Base-by-base conservation (phyloP, 2,113 vertebrate species). In the Albula goreensis region DNA sequence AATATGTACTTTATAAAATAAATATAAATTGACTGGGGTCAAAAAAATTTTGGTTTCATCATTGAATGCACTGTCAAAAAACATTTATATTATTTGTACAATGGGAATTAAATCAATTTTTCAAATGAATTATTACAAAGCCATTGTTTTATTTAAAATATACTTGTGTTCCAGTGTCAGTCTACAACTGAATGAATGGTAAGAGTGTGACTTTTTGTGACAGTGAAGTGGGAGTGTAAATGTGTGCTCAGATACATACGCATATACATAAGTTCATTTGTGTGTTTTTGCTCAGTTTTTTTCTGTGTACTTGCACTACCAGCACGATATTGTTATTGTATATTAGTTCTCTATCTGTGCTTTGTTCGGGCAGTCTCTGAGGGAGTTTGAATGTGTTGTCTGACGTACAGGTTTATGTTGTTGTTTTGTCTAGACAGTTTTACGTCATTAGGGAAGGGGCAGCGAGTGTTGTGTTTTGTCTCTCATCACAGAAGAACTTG, bases 401-500 rank as follows among this genome's bases (percentile, higher is more conserved):
- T 85, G 52, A 41, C 5, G 53, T 56, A 10, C 13, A 25, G 41
- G 31, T 74, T 22, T 63, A 79, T 5, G 31, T 7, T 78, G 70
- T 31, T 52, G 57, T 83, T 78, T 85, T 74, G 83, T 86, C 89
- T 87, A 86, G 86, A 84, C 74, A 83, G 57, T 41, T 52, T 74
- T 81, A 85, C 19, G 12, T 84, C 81, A 85, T 48, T 31, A 50
- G 31, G 31, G 78, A 31, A 13, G 60, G 80, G 19, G 78, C 80
- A 84, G 56, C 81, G 77, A 82, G 88, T 85, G 83, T 85, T 89
- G 90, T 89, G 84, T 86, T 86, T 86, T 89, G 86, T 87, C 74
- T 93, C 92, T 91, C 90, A 83, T 90, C 91, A 91, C 88, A 82
- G 81, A 90, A 89, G 90, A 89, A 80, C 78, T 93, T 92, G 91